Evolutionary conservation across 2,113 vertebrate species (phyloP), one percentile per base, ranked within the genome.

Genomic region (Tachysurus fulvidraco): DNA sequence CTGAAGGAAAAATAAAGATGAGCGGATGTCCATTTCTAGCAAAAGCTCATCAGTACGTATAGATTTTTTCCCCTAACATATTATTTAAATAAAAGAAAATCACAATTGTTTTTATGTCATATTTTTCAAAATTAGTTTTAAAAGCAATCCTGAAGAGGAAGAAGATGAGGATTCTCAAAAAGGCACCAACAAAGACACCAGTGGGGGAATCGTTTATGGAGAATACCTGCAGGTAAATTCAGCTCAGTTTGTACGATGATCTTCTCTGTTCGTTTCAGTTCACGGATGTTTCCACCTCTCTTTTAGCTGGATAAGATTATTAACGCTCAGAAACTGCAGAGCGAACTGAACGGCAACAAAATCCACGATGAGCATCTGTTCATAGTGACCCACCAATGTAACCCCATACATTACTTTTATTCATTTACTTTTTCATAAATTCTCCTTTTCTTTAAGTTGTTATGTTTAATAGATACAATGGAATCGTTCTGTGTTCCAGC

Each of bases 281-380:
- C 12, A 36, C 14, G 5, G 4, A 2, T 4, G 1, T 19, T 78
- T 54, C 5, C 50, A 78, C 74, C 25, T 46, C 91, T 23, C 92
- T 90, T 93, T 85, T 92, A 99, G 98, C 94, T 99, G 74, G 92
- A 97, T 85, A 99, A 98, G 94, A 90, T 99, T 87, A 46, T 98
- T 91, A 93, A 94, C 52, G 97, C 97, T 16, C 98, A 99, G 92
- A 96, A 97, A 69, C 93, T 99, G 88, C 95, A 98, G 90, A 99
- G 98, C 93, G 96, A 98, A 93, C 87, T 96, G 77, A 96, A 95
- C 85, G 97, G 97, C 46, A 96, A 97, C 73, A 99, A 96, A 94
- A 97, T 99, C 90, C 98, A 99, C 0, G 98, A 99, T 84, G 98
- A 99, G 73, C 98, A 99, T 87, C 97, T 99, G 86, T 99, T 99